phyloP scores from a whole-genome alignment of 2,113 vertebrate genomes.

The Tautogolabrus adspersus region DNA sequence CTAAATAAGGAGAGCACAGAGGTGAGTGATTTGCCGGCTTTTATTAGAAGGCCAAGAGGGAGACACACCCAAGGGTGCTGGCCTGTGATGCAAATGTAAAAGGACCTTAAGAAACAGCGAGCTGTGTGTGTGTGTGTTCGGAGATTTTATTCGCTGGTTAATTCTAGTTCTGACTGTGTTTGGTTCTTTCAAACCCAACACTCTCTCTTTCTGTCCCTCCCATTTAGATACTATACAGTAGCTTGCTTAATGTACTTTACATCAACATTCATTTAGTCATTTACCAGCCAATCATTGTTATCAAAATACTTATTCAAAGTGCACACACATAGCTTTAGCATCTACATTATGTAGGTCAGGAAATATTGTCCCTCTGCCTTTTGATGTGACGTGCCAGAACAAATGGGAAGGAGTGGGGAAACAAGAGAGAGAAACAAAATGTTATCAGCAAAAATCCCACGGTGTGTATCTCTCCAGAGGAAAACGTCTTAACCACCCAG shows the following conservation, averaged over 20 bases:
- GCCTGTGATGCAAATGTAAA: slow-evolving; percentile 54
- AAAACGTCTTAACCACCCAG: background rate
- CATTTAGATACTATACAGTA: too few relatives aligned
- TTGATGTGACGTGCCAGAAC: slow-evolving; percentile 9
- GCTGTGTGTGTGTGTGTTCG: slow-evolving; percentile 19
- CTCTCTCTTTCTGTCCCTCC: too few relatives aligned
- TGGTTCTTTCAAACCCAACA: slow-evolving; percentile 7
- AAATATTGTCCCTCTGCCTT: background rate
- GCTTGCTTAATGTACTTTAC: too few relatives aligned
- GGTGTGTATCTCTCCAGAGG: background rate
- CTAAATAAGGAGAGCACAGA: slow-evolving; percentile 34
- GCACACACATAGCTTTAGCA: too few relatives aligned
- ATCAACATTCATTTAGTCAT: too few relatives aligned
- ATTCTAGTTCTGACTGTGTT: background rate
- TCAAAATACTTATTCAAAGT: too few relatives aligned
- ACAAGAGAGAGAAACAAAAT: background rate
- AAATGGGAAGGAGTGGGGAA: slow-evolving; percentile 32
- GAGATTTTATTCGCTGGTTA: slow-evolving; percentile 12
- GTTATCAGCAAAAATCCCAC: slow-evolving; percentile 30
- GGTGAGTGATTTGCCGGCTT: slow-evolving; percentile 51
- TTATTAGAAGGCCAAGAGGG: slow-evolving; percentile 50
- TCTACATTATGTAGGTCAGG: background rate
- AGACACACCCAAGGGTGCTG: slow-evolving; percentile 53
- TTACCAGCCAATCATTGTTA: too few relatives aligned
- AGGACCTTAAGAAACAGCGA: slow-evolving; percentile 47